Evolutionary conservation across 2,113 vertebrate species (phyloP), one percentile per base, ranked within the genome.

Genomic region (Notechis scutatus): DNA sequence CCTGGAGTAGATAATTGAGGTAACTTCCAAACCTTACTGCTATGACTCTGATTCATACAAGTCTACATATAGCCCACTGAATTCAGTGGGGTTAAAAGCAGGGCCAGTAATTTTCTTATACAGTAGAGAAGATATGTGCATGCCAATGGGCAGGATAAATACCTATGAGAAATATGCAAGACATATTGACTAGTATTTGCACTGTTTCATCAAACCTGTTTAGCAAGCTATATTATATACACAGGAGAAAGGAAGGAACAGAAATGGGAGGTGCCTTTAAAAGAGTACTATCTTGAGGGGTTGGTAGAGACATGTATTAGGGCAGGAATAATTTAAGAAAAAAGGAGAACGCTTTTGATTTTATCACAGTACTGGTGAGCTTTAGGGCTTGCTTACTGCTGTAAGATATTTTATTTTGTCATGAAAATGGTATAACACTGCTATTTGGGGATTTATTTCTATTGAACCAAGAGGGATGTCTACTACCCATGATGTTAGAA

Each of bases 261-360:
- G 92, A 91, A 93, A 86, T 91, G 92, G 94, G 91, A 94, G 90
- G 93, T 92, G 56, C 24, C 92, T 1, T 69, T 64, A 34, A 29
- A 92, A 90, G 54, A 0, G 18, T 94, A 94, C 85, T 94, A 93
- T 56, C 39, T 57, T 81, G 34, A 94, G 88, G 7, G 29, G 21
- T 54, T 57, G 47, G 61, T 86, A 94, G 94, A 95, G 29, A 47
- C 26, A 89, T 0, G 0, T 3, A 92, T 23, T 47, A 91, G 45
- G n/a, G 39, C n/a, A 39, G 24, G 57, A 61, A 91, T 55, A 26
- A 18, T 18, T 34, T 50, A 91, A 56, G n/a, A 61, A 56, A 9
- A 91, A 57, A 4, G 15, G 14, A 45, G 74, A 55, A 85, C 86
- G 12, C 10, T 61, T 47, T 64, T 29, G 21, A 47, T 39, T 57